Evolutionary conservation across 2,888 invertebrate genomes (phyloP).

Genomic region (Chrysotoxum bicinctum): DNA sequence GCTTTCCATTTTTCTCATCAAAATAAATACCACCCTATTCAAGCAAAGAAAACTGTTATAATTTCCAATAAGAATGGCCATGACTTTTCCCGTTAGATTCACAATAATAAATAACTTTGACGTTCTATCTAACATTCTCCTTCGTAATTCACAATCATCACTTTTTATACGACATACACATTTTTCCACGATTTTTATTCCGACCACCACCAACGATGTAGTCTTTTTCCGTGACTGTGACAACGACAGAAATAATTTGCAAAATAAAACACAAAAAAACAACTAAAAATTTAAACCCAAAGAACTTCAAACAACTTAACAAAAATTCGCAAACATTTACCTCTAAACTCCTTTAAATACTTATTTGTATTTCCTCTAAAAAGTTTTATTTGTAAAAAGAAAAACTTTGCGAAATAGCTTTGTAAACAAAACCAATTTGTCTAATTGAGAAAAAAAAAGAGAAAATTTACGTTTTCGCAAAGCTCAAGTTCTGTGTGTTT

Average conservation of each 20-base stretch:
- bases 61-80: slow-evolving; percentile 25
- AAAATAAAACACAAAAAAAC: slow-evolving; percentile 48
- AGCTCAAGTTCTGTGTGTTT: slow-evolving; percentile 56
- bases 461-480: slow-evolving; percentile 50
- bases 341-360: slow-evolving; percentile 33
- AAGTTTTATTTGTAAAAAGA: slow-evolving; percentile 13
- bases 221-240: slow-evolving; percentile 71
- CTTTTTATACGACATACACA: background rate
- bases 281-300: slow-evolving; percentile 44
- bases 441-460: slow-evolving; percentile 40
- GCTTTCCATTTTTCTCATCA: background rate
- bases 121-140: slow-evolving; percentile 19
- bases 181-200: slow-evolving; percentile 58
- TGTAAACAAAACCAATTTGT: slow-evolving; percentile 68
- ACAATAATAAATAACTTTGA: slow-evolving; percentile 27
- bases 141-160: slow-evolving; percentile 1
- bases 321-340: slow-evolving; percentile 46
- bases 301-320: slow-evolving; percentile 20
- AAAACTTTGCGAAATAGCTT: slow-evolving; percentile 49
- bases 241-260: slow-evolving; percentile 54
- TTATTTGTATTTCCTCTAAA: slow-evolving; percentile 36
- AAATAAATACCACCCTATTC: background rate
- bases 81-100: slow-evolving; percentile 33
- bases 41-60: slow-evolving; percentile 44
- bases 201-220: slow-evolving; percentile 71